Conservation (phyloP, 2,888 invertebrate species). For the Notodonta ziczac region DNA sequence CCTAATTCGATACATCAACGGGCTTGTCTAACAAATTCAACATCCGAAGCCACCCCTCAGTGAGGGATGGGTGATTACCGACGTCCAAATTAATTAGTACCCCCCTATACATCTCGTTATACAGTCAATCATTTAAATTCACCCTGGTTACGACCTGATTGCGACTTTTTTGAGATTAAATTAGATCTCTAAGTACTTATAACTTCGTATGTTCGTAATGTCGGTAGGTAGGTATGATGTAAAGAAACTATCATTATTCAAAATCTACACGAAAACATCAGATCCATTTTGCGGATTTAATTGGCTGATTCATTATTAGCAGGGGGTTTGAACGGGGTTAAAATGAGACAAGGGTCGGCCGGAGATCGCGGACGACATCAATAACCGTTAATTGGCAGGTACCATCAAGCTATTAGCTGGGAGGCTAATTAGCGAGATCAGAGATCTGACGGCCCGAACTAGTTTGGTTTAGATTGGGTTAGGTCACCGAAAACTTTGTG, state of each 20-base stretch:
- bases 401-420: conserved; percentile 74
- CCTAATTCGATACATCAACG: conserved; percentile 5
- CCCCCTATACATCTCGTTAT: background rate
- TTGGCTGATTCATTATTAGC: conserved; percentile 83
- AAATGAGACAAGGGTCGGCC: conserved; percentile 77
- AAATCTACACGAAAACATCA: conserved; percentile 36
- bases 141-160: conserved; percentile 11
- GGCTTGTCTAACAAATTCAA: conserved; percentile 3
- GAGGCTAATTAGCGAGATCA: conserved; percentile 74
- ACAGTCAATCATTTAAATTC: conserved; percentile 1
- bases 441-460: conserved; percentile 29
- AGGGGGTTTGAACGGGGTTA: conserved; percentile 72
- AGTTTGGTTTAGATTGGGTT: conserved; percentile 40
- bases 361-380: conserved; percentile 77
- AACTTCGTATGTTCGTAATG: background rate
- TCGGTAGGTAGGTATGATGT: background rate
- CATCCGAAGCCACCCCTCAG: background rate
- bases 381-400: conserved; percentile 79
- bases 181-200: too few species aligned
- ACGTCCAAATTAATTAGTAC: conserved; percentile 7
- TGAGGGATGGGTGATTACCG: conserved; percentile 3
- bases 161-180: conserved; percentile 18
- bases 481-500: conserved; percentile 32
- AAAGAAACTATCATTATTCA: background rate
- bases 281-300: conserved; percentile 60